phyloP scores from a whole-genome alignment of 2,113 vertebrate genomes.

The Rhabdornis inornatus region DNA sequence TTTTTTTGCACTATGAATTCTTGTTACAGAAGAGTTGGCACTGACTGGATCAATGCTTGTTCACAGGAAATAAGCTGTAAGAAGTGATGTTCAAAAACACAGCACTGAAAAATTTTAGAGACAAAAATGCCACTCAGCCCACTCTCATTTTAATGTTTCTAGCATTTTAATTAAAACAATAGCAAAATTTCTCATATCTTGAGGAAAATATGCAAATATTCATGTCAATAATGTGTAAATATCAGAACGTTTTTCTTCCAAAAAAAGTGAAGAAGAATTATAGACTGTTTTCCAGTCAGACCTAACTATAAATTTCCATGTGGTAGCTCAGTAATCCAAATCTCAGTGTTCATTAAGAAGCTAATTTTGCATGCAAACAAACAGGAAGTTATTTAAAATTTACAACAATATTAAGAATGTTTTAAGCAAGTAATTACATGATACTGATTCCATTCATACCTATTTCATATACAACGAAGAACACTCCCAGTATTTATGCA shows the following conservation, averaged over 20 bases:
- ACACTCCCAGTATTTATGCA: not conserved
- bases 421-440: not conserved
- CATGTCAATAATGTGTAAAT: not conserved
- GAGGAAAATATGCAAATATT: not conserved
- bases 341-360: not conserved
- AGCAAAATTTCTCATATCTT: not conserved
- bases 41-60: not conserved
- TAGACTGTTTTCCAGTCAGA: not conserved
- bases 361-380: not conserved
- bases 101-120: not conserved
- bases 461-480: not conserved
- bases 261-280: not conserved
- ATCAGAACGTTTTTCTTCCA: not conserved
- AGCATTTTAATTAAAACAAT: not conserved
- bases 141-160: not conserved
- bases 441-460: not conserved
- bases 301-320: not conserved
- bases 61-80: not conserved
- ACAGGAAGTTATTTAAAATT: not conserved
- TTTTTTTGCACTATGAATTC: not conserved
- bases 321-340: not conserved
- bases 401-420: not conserved
- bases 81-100: not conserved
- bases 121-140: not conserved
- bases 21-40: not conserved